Evolutionary conservation across 2,888 invertebrate genomes (phyloP).

Genomic region (Deladenus siricidicola): DNA sequence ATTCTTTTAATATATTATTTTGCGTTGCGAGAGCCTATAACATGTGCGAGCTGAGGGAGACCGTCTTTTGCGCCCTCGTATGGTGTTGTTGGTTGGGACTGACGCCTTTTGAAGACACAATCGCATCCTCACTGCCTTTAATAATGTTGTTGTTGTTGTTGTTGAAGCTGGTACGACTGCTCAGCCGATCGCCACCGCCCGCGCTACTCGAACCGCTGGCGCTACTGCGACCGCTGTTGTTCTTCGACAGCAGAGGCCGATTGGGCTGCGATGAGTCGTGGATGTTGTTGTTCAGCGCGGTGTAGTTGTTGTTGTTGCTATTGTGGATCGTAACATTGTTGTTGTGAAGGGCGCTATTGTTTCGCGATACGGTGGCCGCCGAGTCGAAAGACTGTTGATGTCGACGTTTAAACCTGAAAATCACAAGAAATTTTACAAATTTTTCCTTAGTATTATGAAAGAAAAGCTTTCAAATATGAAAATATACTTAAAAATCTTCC

Average conservation of each 20-base stretch:
- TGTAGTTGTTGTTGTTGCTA: slow-evolving; percentile 4
- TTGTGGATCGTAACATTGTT: no score
- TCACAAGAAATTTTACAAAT: neutral
- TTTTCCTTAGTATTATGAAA: neutral
- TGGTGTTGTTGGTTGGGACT: no score
- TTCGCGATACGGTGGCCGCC: neutral
- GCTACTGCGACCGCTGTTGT: no score
- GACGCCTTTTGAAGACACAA: no score
- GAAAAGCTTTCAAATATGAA: neutral
- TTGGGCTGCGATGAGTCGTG: no score
- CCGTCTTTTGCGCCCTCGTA: neutral
- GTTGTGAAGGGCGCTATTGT: no score
- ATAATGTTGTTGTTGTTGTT: no score
- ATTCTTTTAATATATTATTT: no score
- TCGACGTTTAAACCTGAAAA: neutral
- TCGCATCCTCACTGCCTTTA: no score
- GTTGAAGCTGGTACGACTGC: no score
- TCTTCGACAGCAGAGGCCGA: no score
- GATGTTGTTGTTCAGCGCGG: slow-evolving; percentile 1
- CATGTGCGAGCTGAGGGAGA: neutral
- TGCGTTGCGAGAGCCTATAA: neutral
- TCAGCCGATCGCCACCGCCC: neutral
- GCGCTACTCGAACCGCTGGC: neutral
- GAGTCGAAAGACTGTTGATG: slow-evolving; percentile 1
- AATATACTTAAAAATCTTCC: no score